phyloP scores from a whole-genome alignment of 2,797 vertebrate genomes.

The Prunella strophiata region DNA sequence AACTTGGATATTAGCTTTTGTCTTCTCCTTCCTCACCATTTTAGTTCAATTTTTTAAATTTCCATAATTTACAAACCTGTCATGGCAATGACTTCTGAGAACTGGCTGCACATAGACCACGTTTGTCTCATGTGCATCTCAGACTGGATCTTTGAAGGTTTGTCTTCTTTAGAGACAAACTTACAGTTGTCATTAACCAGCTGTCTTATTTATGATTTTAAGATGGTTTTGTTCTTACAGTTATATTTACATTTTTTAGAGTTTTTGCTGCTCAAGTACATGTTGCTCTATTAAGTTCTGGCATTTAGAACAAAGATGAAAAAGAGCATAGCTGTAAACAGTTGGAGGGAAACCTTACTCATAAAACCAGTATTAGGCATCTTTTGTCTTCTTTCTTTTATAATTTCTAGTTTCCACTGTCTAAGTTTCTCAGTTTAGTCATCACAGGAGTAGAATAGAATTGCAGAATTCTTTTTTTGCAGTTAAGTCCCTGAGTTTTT shows the following conservation, averaged over 20 bases:
- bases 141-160: not conserved
- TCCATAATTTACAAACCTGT: not conserved
- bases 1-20: no score
- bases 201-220: not conserved
- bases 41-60: not conserved
- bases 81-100: not conserved
- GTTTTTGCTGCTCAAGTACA: not conserved
- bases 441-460: not conserved
- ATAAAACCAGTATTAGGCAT: not conserved
- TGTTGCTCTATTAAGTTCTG: not conserved
- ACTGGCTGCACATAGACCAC: not conserved
- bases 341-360: not conserved
- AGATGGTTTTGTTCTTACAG: not conserved
- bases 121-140: not conserved
- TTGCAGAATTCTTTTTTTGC: not conserved
- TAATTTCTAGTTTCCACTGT: not conserved
- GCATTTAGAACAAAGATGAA: not conserved
- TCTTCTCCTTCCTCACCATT: not conserved
- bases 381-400: not conserved
- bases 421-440: not conserved
- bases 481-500: not conserved
- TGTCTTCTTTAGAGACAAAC: not conserved
- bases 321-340: not conserved
- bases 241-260: not conserved
- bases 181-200: not conserved